Evolutionary conservation across 2,888 invertebrate genomes (phyloP).

Genomic region (Ormyrus pomaceus): DNA sequence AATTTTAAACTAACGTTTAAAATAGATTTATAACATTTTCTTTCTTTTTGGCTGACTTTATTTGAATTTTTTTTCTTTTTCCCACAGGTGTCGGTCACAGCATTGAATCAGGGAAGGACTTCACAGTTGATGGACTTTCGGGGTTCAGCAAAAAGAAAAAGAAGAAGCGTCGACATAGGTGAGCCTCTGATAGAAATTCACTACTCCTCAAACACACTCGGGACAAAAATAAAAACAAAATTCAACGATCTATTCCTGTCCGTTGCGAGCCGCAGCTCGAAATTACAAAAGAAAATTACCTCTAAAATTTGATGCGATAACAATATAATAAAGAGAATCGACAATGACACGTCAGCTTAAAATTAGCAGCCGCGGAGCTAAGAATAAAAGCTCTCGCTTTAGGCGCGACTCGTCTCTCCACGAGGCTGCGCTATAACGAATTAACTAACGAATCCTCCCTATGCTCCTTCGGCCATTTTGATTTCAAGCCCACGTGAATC

Average conservation of each 20-base stretch:
- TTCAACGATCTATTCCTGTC: too few species aligned
- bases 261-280: too few species aligned
- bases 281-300: not conserved
- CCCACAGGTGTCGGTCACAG: conserved; percentile 82
- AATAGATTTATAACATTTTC: too few species aligned
- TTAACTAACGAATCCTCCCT: conserved; percentile 25
- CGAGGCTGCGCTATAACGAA: conserved; percentile 18
- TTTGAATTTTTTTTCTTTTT: conserved; percentile 4
- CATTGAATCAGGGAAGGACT: conserved; percentile 88
- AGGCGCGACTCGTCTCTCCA: conserved; percentile 7
- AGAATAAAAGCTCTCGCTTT: not conserved
- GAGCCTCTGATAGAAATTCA: conserved; percentile 69
- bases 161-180: conserved; percentile 96
- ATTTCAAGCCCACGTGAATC: conserved; percentile 37
- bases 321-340: conserved; percentile 5
- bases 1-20: too few species aligned
- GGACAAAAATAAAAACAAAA: too few species aligned
- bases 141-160: conserved; percentile 94
- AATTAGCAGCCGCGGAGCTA: conserved; percentile 20
- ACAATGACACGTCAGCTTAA: conserved; percentile 19
- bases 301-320: not conserved
- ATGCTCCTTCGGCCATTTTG: conserved; percentile 48
- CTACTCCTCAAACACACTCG: too few species aligned
- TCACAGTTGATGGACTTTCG: conserved; percentile 87
- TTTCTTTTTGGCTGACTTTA: too few species aligned